Evolutionary conservation across 2,113 vertebrate genomes (phyloP), one percentile per base, ranked within the genome.

Genomic region (Myotis davidii): DNA sequence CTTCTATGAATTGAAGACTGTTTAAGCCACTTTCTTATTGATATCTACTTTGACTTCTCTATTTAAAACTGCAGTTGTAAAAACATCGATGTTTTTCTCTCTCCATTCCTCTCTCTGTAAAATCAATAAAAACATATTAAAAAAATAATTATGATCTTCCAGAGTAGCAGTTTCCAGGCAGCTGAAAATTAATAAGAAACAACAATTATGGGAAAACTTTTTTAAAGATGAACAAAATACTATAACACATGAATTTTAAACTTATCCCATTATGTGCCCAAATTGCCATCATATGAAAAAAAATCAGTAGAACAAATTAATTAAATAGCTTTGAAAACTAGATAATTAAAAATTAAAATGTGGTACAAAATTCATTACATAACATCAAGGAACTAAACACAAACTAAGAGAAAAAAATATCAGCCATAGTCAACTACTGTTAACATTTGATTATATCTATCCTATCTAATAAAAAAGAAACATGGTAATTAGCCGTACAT

Each of bases 271-370:
- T 61, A 50, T 39, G 61, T 90, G 39, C n/a, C 59, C 37, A 48
- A 83, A 56, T 32, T 69, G 23, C 54, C 59, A 32, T 84, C 54
- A 27, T n/a, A 27, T 77, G 12, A 69, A 69, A 73, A 67, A 52
- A 82, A 73, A 50, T 48, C 13, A 59, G 18, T 61, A 61, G 37
- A 84, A 48, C 25, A 84, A 59, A 77, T 85, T 67, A 89, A 42
- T 45, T 82, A n/a, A 64, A 16, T 93, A 77, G 25, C 32, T 94
- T 76, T 90, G 32, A 90, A 90, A 94, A 78, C 70, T 54, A 84
- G 37, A 59, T 78, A 61, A 20, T 34, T 59, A 74, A 81, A 85
- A 61, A 61, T 61, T 78, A 18, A 83, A 89, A 48, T 67, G 48
- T 45, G 59, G 25, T 61, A 78, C 1, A 77, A 77, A 50, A 90